phyloP scores from a whole-genome alignment of 2,888 invertebrate species.

The Cosmopolites sordidus region DNA sequence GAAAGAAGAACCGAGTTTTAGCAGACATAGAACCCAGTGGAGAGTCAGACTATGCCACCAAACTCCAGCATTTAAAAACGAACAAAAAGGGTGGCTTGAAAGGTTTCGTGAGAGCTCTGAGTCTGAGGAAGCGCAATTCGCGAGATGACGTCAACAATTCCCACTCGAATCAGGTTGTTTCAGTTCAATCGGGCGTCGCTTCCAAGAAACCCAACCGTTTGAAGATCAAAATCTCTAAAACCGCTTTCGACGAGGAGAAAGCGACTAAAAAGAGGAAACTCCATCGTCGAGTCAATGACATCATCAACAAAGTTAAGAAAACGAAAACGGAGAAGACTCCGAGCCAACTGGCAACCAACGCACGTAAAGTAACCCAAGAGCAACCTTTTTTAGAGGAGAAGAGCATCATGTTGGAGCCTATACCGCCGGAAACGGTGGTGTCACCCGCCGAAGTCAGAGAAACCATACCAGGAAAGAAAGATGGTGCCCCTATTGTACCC shows the following conservation, averaged over 20 bases:
- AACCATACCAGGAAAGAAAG: slow-evolving; percentile 32
- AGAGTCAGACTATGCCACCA: neutral
- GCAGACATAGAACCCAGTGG: neutral
- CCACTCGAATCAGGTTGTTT: neutral
- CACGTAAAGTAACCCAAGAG: neutral
- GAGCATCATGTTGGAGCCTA: neutral
- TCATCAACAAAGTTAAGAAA: slow-evolving; percentile 38
- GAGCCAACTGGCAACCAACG: slow-evolving; percentile 7
- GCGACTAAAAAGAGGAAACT: slow-evolving; percentile 33
- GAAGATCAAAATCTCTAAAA: neutral
- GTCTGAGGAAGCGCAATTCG: slow-evolving; percentile 28
- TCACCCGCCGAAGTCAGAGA: slow-evolving; percentile 33
- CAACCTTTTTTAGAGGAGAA: slow-evolving; percentile 28
- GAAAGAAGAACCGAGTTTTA: slow-evolving; percentile 20
- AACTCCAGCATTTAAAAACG: slow-evolving; percentile 19
- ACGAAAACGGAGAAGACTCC: slow-evolving; percentile 26
- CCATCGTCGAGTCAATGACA: slow-evolving; percentile 35
- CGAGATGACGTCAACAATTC: slow-evolving; percentile 9
- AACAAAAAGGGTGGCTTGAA: slow-evolving; percentile 27
- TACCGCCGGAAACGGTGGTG: slow-evolving; percentile 9
- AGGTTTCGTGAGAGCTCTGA: slow-evolving; percentile 30
- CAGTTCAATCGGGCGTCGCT: neutral
- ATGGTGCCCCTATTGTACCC: slow-evolving; percentile 35
- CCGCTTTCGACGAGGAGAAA: neutral
- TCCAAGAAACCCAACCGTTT: slow-evolving; percentile 16